phyloP scores from a whole-genome alignment of 1,140 invertebrate species.

The Leucophenga varia region DNA sequence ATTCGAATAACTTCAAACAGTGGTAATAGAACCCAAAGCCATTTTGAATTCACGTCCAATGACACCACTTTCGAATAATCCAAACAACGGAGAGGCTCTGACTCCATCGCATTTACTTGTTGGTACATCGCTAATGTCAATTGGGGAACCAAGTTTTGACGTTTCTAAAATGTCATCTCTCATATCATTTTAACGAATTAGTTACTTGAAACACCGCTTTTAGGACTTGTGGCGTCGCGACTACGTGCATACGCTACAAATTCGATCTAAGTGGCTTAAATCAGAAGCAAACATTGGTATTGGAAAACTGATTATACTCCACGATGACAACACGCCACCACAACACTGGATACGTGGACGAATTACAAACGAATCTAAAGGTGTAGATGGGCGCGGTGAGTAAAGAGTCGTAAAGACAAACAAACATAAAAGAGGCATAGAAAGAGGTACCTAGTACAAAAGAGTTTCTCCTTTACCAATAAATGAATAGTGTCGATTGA shows the following conservation, averaged over 20 bases:
- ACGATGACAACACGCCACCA: too few relatives aligned
- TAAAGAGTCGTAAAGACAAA: constrained; percentile 34
- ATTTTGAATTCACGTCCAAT: constrained; percentile 30
- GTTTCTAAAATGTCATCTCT: too few relatives aligned
- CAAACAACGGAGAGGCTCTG: constrained; percentile 26
- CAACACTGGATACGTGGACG: not conserved
- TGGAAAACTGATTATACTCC: not conserved
- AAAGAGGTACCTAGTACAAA: not conserved
- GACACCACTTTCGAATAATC: constrained; percentile 27
- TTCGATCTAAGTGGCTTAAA: constrained; percentile 3
- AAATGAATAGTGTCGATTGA: too few relatives aligned
- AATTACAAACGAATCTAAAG: constrained; percentile 31
- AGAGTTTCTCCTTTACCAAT: too few relatives aligned
- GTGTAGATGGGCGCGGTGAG: constrained; percentile 38
- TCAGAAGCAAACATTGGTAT: not conserved
- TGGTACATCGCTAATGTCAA: constrained; percentile 26
- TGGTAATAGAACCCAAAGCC: constrained; percentile 26
- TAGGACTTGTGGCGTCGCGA: too few relatives aligned
- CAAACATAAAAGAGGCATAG: constrained; percentile 29
- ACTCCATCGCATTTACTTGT: constrained; percentile 51
- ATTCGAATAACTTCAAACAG: too few relatives aligned
- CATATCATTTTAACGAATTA: too few relatives aligned
- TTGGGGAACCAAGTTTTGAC: too few relatives aligned
- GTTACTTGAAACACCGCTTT: too few relatives aligned
- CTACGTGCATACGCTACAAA: too few relatives aligned